phyloP scores from a whole-genome alignment of 2,888 invertebrate species.

The Salpingus planirostris region DNA sequence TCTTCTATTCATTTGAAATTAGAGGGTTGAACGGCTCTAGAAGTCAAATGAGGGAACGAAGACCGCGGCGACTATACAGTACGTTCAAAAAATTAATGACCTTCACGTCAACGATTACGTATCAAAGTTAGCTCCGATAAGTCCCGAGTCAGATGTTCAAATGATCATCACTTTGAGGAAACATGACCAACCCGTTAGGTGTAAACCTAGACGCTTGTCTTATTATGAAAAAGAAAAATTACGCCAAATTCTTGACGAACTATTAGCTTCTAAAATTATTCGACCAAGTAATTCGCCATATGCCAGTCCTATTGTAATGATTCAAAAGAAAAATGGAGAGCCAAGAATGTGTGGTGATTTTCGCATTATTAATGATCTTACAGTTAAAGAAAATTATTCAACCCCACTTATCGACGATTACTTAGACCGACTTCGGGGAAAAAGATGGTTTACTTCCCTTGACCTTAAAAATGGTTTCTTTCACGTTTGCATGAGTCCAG shows the following conservation, averaged over 20 bases:
- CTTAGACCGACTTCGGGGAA: background rate
- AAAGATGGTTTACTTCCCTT: background rate
- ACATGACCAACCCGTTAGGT: too few relatives aligned
- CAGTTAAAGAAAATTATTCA: background rate
- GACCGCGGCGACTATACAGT: too few relatives aligned
- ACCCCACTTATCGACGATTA: background rate
- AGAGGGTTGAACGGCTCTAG: too few relatives aligned
- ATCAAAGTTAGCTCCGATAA: conserved; percentile 1
- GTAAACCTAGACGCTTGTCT: background rate
- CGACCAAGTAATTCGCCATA: background rate
- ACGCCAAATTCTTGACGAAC: background rate
- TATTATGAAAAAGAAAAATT: background rate
- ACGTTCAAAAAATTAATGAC: background rate
- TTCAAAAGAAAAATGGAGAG: background rate
- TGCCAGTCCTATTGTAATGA: background rate
- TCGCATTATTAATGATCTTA: background rate
- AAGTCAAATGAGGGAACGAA: too few relatives aligned
- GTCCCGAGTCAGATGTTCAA: conserved; percentile 14
- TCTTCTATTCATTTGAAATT: too few relatives aligned
- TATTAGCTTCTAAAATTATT: background rate
- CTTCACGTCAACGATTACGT: conserved; percentile 5
- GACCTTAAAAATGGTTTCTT: conserved; percentile 15
- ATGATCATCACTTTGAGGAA: conserved; percentile 15
- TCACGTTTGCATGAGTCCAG: conserved; percentile 14
- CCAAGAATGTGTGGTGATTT: background rate